Percentiles rank a stretch among this genome's conserved stretches.
Conservation (phyloP, 1,140 invertebrate genomes). For the Mesaphorura yosii region DNA sequence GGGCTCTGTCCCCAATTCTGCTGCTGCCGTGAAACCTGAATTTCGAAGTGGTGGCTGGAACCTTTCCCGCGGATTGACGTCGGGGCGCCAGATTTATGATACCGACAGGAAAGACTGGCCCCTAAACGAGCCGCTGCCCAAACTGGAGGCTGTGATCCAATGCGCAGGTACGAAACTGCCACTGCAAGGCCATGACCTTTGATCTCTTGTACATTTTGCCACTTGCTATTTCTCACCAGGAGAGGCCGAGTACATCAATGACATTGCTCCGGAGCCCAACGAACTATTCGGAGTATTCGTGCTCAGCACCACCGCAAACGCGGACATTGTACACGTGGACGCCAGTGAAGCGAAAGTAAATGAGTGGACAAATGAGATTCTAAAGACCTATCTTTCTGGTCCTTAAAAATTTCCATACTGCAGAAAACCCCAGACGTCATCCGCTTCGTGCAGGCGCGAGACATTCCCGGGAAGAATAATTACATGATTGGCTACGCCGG, state of each 20-base stretch:
- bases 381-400: background rate
- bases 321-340: conserved; percentile 32
- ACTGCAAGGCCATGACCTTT: background rate
- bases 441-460: conserved; percentile 35
- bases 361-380: background rate
- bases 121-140: conserved; percentile 38
- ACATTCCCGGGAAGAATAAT: conserved; percentile 36
- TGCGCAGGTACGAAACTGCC: conserved; percentile 43
- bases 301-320: conserved; percentile 35
- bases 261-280: conserved; percentile 34
- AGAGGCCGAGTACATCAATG: conserved; percentile 40
- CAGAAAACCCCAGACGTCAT: conserved; percentile 34
- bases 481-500: conserved; percentile 16
- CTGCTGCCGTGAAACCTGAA: conserved; percentile 31
- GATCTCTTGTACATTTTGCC: background rate
- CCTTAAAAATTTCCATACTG: background rate
- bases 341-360: conserved; percentile 32
- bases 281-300: conserved; percentile 40
- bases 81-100: conserved; percentile 37
- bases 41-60: conserved; percentile 21
- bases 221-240: conserved; percentile 20
- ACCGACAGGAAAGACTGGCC: conserved; percentile 37
- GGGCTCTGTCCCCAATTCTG: conserved; percentile 47
- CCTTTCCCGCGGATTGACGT: conserved; percentile 29
- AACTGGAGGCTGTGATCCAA: conserved; percentile 38